These are phyloP conservation scores for Ambastaia sidthimunki DNA, from an alignment of 2,797 vertebrate genomes.

Conservation along the genomic window DNA sequence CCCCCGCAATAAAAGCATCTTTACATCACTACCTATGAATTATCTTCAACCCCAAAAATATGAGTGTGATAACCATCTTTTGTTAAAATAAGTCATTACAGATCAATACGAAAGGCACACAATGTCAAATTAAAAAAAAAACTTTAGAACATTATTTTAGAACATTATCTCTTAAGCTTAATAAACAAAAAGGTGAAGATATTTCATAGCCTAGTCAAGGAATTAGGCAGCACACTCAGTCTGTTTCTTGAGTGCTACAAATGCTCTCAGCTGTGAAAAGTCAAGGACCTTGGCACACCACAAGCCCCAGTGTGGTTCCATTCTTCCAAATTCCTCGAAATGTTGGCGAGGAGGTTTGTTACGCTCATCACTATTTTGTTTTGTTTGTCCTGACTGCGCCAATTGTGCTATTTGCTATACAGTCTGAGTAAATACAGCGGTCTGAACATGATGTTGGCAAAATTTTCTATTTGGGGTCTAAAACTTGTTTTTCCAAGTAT, in stretches of 20 bases:
- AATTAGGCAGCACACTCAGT: background rate
- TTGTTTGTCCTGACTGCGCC: constrained; percentile 47
- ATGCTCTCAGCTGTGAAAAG: constrained; percentile 16
- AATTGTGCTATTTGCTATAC: constrained; percentile 60
- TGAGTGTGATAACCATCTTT: constrained; percentile 20
- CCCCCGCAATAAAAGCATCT: background rate
- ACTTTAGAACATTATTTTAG: background rate
- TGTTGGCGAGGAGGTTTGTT: constrained; percentile 49
- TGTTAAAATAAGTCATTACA: constrained; percentile 12
- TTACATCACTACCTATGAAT: constrained; percentile 9
- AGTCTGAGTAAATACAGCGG: constrained; percentile 59
- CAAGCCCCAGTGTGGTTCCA: constrained; percentile 13
- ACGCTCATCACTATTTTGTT: constrained; percentile 50
- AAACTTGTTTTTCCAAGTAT: constrained; percentile 11
- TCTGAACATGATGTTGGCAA: constrained; percentile 49
- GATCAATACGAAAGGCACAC: constrained; percentile 12
- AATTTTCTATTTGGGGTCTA: constrained; percentile 25
- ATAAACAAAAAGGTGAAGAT: background rate
- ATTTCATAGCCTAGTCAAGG: background rate
- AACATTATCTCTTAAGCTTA: background rate
- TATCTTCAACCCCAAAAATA: background rate
- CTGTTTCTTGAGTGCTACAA: constrained; percentile 11
- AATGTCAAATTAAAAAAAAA: background rate
- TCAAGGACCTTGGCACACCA: constrained; percentile 23
- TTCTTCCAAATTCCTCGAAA: constrained; percentile 53